Percentiles rank a stretch among this genome's conserved stretches.
phyloP scores from a whole-genome alignment of 1,140 invertebrate genomes.

The Drosophila punjabiensis region DNA sequence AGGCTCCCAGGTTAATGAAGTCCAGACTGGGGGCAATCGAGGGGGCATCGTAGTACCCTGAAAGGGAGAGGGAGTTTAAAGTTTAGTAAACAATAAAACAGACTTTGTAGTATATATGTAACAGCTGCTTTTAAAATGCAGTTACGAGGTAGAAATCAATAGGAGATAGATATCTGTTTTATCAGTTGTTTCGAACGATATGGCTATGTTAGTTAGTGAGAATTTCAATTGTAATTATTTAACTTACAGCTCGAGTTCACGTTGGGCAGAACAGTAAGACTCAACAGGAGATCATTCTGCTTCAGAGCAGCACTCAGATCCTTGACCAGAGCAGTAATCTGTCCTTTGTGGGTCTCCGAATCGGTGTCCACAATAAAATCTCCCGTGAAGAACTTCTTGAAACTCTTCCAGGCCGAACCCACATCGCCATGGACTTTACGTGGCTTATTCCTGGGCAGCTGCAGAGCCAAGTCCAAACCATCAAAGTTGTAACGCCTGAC shows the following conservation, averaged over 20 bases:
- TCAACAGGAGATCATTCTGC: constrained; percentile 88
- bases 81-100: too few species aligned
- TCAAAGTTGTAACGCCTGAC: constrained; percentile 92
- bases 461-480: constrained; percentile 93
- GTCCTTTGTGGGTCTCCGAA: constrained; percentile 90
- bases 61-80: constrained; percentile 84
- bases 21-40: constrained; percentile 91
- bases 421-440: constrained; percentile 90
- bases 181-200: neutral
- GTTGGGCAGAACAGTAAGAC: constrained; percentile 91
- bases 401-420: constrained; percentile 89
- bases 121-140: neutral
- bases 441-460: constrained; percentile 91
- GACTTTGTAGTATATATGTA: neutral
- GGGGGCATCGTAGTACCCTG: constrained; percentile 93
- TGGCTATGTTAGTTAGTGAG: neutral
- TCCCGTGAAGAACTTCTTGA: constrained; percentile 91
- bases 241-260: constrained; percentile 90
- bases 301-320: constrained; percentile 89
- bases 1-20: constrained; percentile 91
- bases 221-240: neutral
- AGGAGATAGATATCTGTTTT: neutral
- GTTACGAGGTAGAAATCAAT: neutral
- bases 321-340: constrained; percentile 90
- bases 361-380: constrained; percentile 90